phyloP scores from a whole-genome alignment of 2,888 invertebrate species.

The Gastrophysa polygoni region DNA sequence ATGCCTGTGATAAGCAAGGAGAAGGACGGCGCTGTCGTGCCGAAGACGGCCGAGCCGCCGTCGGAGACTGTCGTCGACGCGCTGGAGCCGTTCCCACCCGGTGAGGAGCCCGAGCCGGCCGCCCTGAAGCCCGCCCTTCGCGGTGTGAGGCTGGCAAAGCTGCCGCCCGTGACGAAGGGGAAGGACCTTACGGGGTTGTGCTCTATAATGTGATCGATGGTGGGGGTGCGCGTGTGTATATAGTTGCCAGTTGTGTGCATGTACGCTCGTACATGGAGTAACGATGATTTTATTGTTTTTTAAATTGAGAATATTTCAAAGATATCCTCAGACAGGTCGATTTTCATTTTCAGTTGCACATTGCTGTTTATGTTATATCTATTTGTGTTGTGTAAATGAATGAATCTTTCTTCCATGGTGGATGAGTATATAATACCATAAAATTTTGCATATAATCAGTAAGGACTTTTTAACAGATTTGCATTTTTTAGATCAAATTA shows the following conservation, averaged over 20 bases:
- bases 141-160: constrained; percentile 70
- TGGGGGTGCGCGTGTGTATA: constrained; percentile 24
- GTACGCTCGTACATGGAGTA: too few relatives aligned
- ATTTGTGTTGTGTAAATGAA: too few relatives aligned
- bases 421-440: too few relatives aligned
- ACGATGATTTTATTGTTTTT: background rate
- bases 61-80: constrained; percentile 46
- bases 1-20: constrained; percentile 61
- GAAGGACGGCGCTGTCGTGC: constrained; percentile 42
- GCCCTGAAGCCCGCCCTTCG: constrained; percentile 70
- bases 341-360: background rate
- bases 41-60: constrained; percentile 28
- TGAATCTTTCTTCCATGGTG: too few relatives aligned
- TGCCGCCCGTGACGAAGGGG: constrained; percentile 75
- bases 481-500: too few relatives aligned
- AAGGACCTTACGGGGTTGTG: constrained; percentile 85
- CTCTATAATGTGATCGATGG: constrained; percentile 74
- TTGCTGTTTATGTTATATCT: too few relatives aligned
- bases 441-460: too few relatives aligned
- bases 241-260: background rate
- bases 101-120: constrained; percentile 62
- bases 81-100: constrained; percentile 65
- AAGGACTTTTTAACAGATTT: too few relatives aligned
- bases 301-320: too few relatives aligned
- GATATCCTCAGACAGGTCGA: too few relatives aligned